Base-by-base conservation (phyloP, 1,140 invertebrate genomes). In the Lysiphlebus fabarum region DNA sequence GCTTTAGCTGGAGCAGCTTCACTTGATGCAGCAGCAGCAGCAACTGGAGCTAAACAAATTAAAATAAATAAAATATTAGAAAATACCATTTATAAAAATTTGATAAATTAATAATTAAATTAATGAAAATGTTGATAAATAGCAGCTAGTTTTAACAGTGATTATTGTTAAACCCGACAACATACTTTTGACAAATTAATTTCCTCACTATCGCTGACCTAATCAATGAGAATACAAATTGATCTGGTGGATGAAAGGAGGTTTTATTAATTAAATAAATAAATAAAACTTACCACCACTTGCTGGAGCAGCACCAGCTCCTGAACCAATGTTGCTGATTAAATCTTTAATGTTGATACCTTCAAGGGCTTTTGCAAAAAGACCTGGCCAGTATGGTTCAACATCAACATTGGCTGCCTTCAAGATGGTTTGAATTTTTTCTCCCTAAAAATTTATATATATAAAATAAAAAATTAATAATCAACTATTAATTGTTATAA, bases 341-440 rank as follows among this genome's bases (percentile, higher is more conserved):
- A 99, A 80, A 49, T 95, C 91, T 77, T 93, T 95, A 36, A 99
- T 86, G 73, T 98, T 95, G 56, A 98, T 80, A 59, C 92, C 93
- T 81, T 99, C 95, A 54, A 99, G 81, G 45, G 96, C 93, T 79
- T 98, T 98, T 61, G 96, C 94, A 80, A 99, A 99, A 36, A 99
- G 83, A 74, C 93, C 93, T 57, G 96, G 95, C 98, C 98, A 99
- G 82, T 98, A 99, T 17, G 97, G 96, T 76, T 99, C 98, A 33
- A 99, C 90, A 49, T 94, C 90, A 58, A 99, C 95, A 74, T 87
- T 88, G 50, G 97, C 96, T 34, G 97, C 95, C 78, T 98, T 99
- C 68, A 99, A 79, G 75, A 99, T 95, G 58, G 96, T 97, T 59
- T 87, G 87, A 72, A 99, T 96, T 82, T 99, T 99, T 71, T 99